Conservation (phyloP, 1,140 invertebrate genomes). For the Lerema accius region DNA sequence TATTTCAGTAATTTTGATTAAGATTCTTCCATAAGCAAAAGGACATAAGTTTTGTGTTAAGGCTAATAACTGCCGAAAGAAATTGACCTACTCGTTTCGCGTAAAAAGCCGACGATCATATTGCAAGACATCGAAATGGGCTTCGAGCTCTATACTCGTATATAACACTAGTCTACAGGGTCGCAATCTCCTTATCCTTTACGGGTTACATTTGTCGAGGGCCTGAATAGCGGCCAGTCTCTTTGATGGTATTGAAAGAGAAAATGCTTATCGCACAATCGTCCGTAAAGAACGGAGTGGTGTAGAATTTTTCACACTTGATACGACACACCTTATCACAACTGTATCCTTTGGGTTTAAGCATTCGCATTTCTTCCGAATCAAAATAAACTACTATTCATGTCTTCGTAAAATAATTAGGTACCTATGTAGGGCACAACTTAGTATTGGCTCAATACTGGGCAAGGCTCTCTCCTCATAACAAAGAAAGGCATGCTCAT, state of each 20-base stretch:
- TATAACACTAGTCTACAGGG: constrained; percentile 19
- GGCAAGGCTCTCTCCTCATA: no score
- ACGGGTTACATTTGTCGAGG: constrained; percentile 69
- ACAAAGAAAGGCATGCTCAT: no score
- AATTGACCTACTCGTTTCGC: no score
- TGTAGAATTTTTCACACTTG: constrained; percentile 73
- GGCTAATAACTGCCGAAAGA: no score
- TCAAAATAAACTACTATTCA: no score
- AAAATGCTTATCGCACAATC: constrained; percentile 78
- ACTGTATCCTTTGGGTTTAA: constrained; percentile 77
- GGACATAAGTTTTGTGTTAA: no score
- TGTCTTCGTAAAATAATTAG: no score
- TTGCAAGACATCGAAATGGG: constrained; percentile 40
- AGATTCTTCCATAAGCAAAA: no score
- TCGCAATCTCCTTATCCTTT: constrained; percentile 49
- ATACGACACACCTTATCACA: constrained; percentile 73
- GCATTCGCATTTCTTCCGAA: constrained; percentile 66
- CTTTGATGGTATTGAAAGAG: constrained; percentile 78
- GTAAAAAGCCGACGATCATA: constrained; percentile 19
- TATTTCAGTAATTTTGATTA: no score
- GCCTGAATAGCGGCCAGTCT: constrained; percentile 72
- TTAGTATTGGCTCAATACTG: no score
- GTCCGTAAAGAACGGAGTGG: constrained; percentile 73
- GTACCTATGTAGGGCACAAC: no score
- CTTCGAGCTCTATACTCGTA: constrained; percentile 30